Evolutionary conservation across 2,797 vertebrate genomes (phyloP).

Genomic region (Myotis vivesi): DNA sequence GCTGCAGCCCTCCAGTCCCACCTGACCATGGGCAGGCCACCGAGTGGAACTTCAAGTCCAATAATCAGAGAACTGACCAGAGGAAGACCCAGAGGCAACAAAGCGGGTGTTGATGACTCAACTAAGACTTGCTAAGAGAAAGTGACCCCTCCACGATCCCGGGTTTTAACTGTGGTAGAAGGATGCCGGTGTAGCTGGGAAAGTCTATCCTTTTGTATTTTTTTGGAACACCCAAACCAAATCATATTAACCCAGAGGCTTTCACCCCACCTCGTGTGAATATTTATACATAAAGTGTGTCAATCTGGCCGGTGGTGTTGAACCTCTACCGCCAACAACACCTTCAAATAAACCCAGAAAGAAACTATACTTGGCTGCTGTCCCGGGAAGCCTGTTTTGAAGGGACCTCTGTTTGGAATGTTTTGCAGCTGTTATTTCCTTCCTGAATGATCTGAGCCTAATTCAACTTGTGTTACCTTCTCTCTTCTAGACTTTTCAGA

Average conservation of each 20-base stretch:
- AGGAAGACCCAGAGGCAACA: neutral
- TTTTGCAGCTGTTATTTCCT: slow-evolving; percentile 75
- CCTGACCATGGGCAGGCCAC: neutral
- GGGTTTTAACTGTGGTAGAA: neutral
- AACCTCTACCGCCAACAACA: neutral
- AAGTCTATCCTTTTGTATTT: neutral
- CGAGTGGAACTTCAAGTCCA: neutral
- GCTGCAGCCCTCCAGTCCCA: too few relatives aligned
- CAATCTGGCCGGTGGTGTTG: neutral
- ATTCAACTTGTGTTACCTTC: slow-evolving; percentile 69
- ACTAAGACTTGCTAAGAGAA: neutral
- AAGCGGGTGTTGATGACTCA: neutral
- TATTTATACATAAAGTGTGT: neutral
- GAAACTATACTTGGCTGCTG: slow-evolving; percentile 30
- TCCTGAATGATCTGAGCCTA: slow-evolving; percentile 64
- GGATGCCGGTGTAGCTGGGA: neutral
- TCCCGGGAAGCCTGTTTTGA: slow-evolving; percentile 58
- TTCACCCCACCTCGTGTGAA: neutral
- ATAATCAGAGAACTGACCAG: neutral
- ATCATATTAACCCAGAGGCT: neutral
- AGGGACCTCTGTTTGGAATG: slow-evolving; percentile 62
- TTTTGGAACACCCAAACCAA: slow-evolving; percentile 1
- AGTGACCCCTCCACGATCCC: accelerated
- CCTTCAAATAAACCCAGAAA: slow-evolving; percentile 10
- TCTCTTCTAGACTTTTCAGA: slow-evolving; percentile 44